phyloP scores from a whole-genome alignment of 2,113 vertebrate species.

The Sprattus sprattus region DNA sequence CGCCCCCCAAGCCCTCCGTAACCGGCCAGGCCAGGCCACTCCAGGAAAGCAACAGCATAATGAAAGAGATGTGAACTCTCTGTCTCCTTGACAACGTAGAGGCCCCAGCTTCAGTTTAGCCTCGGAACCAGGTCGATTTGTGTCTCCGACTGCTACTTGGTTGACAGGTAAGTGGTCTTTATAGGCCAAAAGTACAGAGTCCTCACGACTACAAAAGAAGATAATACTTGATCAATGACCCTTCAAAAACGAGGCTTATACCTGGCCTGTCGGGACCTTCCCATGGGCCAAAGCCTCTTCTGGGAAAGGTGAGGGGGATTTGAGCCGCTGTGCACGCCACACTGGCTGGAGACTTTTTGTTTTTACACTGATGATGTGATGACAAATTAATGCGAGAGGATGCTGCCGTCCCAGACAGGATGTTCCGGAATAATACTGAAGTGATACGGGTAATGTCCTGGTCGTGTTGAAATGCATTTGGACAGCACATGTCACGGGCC shows the following conservation, averaged over 20 bases:
- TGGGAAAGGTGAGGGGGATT: neutral
- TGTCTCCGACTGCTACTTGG: constrained; percentile 90
- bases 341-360: neutral
- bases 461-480: neutral
- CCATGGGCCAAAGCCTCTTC: neutral
- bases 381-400: neutral
- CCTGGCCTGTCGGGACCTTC: neutral
- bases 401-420: neutral
- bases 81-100: constrained; percentile 91
- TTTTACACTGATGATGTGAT: neutral
- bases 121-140: constrained; percentile 87
- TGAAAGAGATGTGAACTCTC: constrained; percentile 73
- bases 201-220: constrained; percentile 81
- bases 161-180: constrained; percentile 95
- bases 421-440: neutral
- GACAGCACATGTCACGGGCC: neutral
- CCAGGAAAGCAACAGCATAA: neutral
- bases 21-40: too few relatives aligned
- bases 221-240: constrained; percentile 17
- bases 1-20: neutral
- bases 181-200: constrained; percentile 85
- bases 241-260: neutral
- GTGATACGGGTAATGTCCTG: neutral
- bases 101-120: constrained; percentile 91
- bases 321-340: neutral